Percentiles rank a stretch among this genome's conserved stretches.
Evolutionary conservation across 2,113 vertebrate species (phyloP).

Genomic region (Cebus imitator): DNA sequence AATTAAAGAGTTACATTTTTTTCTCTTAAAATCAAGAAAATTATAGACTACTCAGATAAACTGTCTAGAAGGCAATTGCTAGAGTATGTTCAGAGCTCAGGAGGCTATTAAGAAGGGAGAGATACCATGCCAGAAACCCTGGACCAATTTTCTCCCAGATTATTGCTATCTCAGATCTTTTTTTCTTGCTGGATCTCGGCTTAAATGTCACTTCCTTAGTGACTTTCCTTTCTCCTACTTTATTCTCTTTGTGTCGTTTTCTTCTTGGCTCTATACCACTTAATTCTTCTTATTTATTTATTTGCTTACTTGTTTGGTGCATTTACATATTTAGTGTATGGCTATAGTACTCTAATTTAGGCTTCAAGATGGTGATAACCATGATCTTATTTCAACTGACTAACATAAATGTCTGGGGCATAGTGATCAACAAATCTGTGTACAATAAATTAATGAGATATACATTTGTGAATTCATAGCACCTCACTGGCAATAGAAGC

Average conservation of each 20-base stretch:
- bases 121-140: neutral
- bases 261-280: neutral
- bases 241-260: neutral
- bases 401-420: neutral
- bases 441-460: neutral
- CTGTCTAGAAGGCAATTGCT: neutral
- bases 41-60: conserved; percentile 9
- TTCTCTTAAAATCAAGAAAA: conserved; percentile 14
- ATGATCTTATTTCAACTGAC: neutral
- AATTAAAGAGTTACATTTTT: conserved; percentile 2
- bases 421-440: neutral
- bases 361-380: neutral
- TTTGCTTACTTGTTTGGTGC: neutral
- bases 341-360: neutral
- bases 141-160: neutral
- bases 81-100: neutral
- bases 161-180: neutral
- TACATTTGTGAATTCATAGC: neutral
- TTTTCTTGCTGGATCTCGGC: neutral
- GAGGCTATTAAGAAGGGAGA: neutral
- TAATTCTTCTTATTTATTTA: neutral
- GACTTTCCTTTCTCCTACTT: neutral
- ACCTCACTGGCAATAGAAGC: neutral
- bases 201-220: neutral
- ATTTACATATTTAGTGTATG: neutral